A percentile compares a stretch with the other conserved stretches of the same genome.
Evolutionary conservation across 2,797 vertebrate species (phyloP).

Genomic region (Gallinago solitaria): DNA sequence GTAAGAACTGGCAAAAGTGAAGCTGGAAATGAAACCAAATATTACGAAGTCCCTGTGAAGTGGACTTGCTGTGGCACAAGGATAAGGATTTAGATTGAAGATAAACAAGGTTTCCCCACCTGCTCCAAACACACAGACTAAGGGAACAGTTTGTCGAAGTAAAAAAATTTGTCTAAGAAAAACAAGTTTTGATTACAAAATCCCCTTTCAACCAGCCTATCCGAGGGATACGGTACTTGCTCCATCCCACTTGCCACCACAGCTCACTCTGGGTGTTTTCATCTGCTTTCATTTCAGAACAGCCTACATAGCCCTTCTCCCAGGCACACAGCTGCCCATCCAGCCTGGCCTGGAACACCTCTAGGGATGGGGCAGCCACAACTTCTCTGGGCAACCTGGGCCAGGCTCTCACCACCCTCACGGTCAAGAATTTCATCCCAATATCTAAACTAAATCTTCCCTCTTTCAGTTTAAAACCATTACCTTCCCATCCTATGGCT

Average conservation of each 20-base stretch:
- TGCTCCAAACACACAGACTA: not conserved
- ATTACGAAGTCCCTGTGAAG: not conserved
- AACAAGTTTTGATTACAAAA: not conserved
- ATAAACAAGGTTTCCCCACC: not conserved
- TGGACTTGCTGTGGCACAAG: not conserved
- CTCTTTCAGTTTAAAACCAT: not conserved
- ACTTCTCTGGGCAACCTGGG: not conserved
- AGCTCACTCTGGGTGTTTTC: not conserved
- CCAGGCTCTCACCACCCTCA: not conserved
- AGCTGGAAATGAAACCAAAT: not conserved
- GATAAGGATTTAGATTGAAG: not conserved
- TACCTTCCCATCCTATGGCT: not conserved
- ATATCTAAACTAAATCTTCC: not conserved
- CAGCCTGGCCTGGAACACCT: not conserved
- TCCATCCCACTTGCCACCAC: not conserved
- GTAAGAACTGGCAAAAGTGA: not conserved
- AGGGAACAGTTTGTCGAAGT: not conserved
- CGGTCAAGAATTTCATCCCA: not conserved
- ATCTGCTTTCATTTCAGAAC: not conserved
- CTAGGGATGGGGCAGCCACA: not conserved
- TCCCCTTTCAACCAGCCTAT: not conserved
- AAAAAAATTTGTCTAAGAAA: not conserved
- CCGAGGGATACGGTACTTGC: not conserved
- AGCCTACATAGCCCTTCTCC: not conserved
- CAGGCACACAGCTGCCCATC: not conserved